Percentiles rank a stretch among this genome's conserved stretches.
Conservation (phyloP, 2,797 vertebrate species). For the Halcyon badia region DNA sequence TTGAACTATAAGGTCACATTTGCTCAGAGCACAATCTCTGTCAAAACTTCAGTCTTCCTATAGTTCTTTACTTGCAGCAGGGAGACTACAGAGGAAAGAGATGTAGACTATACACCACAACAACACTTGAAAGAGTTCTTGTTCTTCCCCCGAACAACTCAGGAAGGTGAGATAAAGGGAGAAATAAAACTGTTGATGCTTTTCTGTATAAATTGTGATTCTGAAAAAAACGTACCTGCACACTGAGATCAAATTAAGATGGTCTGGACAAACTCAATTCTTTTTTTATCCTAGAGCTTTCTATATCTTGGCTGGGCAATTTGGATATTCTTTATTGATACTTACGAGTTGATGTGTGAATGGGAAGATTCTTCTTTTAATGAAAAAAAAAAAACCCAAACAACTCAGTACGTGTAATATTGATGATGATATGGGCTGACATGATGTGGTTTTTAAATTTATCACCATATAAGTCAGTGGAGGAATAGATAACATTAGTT, state of each 20-base stretch:
- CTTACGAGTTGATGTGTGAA: neutral
- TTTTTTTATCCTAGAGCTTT: neutral
- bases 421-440: neutral
- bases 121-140: neutral
- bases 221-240: neutral
- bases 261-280: neutral
- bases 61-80: neutral
- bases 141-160: neutral
- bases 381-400: neutral
- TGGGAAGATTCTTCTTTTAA: neutral
- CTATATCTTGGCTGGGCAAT: neutral
- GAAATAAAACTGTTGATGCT: neutral
- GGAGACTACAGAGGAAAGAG: neutral
- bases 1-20: neutral
- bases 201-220: neutral
- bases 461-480: neutral
- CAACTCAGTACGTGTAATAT: neutral
- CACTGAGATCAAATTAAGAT: neutral
- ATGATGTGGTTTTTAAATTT: neutral
- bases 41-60: neutral
- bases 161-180: neutral
- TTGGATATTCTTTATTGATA: neutral
- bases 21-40: conserved; percentile 1
- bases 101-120: neutral
- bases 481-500: neutral